Base-by-base conservation (phyloP, 2,888 invertebrate species). In the Drosophila kuntzei region DNA sequence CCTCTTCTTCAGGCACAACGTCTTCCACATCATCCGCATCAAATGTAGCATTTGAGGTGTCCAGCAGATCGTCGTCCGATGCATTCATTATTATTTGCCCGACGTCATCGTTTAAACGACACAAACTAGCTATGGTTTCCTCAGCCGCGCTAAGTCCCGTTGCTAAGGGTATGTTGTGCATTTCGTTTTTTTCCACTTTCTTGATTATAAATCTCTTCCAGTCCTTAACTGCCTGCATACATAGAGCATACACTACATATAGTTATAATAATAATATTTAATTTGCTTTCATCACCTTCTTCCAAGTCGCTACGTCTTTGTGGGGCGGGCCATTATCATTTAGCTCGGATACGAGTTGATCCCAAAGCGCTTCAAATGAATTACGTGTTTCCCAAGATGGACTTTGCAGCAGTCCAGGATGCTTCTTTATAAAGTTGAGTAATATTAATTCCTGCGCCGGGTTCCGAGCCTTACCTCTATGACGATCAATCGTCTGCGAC, bases 21-120 rank as follows among this genome's bases (percentile, higher is more conserved):
- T 86, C 84, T 27, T 87, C 83, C 8, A 85, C 78, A n/a, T 81
- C 82, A 4, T 84, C 84, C 36, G 69, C 68, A 11, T 84, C 79
- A 14, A 82, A 71, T n/a, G 66, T 65, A 9, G 71, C 59, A 59
- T 69, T 68, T 3, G 84, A 83, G 0, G 61, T 71, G 3, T 83
- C 84, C n/a, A 74, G 76, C 8, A 79, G 49, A 2, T 83, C 84
- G 8, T 83, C 85, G 18, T 84, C 87, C 1, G 84, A 86, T 9
- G 79, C 65, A 50, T 83, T 69, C 57, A 80, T 69, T 12, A 87
- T 80, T 2, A 86, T 67, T 8, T 83, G 81, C 34, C 62, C 71
- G 25, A 66, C 65, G 44, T 83, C 84, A 6, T 83, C 87, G 29
- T 79, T 84, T 1, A 83, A 43, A 1, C 84, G 81, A 18, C 84